A percentile compares a stretch with the other conserved stretches of the same genome.
Evolutionary conservation across 2,888 invertebrate genomes (phyloP).

Genomic region (Drosophila anomelani): DNA sequence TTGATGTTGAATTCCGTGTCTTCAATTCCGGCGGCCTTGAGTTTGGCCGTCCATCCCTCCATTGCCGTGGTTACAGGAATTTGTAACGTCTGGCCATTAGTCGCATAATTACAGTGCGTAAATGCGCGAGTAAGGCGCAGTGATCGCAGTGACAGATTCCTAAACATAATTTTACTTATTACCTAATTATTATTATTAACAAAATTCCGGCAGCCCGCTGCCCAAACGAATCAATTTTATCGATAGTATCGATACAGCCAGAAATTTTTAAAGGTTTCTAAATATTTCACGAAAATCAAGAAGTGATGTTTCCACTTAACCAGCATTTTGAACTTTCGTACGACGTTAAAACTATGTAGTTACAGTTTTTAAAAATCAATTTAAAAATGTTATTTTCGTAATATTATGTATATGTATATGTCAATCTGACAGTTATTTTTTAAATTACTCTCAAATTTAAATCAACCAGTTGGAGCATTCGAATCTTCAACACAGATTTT

Average conservation of each 20-base stretch:
- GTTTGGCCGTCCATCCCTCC: slow-evolving; percentile 85
- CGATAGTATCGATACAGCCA: slow-evolving; percentile 2
- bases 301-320: neutral
- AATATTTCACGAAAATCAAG: neutral
- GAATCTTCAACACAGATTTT: too few species aligned
- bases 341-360: too few species aligned
- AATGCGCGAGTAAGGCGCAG: slow-evolving; percentile 31
- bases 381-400: neutral
- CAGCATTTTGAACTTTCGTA: neutral
- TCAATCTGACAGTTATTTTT: neutral
- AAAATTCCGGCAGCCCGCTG: slow-evolving; percentile 45
- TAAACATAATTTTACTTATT: slow-evolving; percentile 67
- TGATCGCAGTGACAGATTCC: slow-evolving; percentile 40
- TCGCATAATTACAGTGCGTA: slow-evolving; percentile 32
- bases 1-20: slow-evolving; percentile 87
- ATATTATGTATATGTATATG: neutral
- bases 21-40: slow-evolving; percentile 85
- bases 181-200: slow-evolving; percentile 63
- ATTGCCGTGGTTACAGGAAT: slow-evolving; percentile 68
- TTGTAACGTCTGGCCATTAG: neutral
- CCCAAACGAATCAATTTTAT: neutral
- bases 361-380: neutral
- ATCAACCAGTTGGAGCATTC: too few species aligned
- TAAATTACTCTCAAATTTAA: neutral
- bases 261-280: too few species aligned